Percentiles rank a stretch among this genome's conserved stretches.
Evolutionary conservation across 2,113 vertebrate species (phyloP).

Genomic region (Passer montanus): DNA sequence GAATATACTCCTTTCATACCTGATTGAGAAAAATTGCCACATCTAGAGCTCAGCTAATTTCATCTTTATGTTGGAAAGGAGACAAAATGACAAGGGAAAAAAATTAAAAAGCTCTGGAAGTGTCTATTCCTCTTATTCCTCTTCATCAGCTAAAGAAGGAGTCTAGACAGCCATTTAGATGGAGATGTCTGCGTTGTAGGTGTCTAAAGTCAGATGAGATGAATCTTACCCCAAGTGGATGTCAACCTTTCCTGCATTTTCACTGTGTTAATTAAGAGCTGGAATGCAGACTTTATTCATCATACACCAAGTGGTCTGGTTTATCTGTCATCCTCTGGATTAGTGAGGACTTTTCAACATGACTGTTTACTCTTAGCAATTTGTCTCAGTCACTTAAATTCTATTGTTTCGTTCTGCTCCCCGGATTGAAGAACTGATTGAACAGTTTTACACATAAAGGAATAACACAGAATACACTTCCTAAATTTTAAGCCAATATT

Average conservation of each 20-base stretch:
- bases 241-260: conserved; percentile 18
- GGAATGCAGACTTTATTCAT: conserved; percentile 20
- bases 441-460: not conserved
- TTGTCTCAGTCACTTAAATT: not conserved
- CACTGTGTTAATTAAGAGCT: conserved; percentile 16
- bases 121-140: not conserved
- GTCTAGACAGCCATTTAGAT: conserved; percentile 1
- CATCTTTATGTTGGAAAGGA: not conserved
- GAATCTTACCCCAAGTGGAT: not conserved
- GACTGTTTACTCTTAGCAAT: not conserved
- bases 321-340: conserved; percentile 18
- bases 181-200: not conserved
- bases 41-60: conserved; percentile 19
- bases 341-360: not conserved
- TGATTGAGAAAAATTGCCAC: conserved; percentile 9
- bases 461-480: not conserved
- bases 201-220: not conserved
- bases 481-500: not conserved
- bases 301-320: not conserved
- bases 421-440: not conserved
- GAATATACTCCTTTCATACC: not conserved
- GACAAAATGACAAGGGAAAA: not conserved
- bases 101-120: not conserved
- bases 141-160: not conserved
- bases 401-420: not conserved